phyloP scores from a whole-genome alignment of 2,888 invertebrate species.

The Cybosia mesomella region DNA sequence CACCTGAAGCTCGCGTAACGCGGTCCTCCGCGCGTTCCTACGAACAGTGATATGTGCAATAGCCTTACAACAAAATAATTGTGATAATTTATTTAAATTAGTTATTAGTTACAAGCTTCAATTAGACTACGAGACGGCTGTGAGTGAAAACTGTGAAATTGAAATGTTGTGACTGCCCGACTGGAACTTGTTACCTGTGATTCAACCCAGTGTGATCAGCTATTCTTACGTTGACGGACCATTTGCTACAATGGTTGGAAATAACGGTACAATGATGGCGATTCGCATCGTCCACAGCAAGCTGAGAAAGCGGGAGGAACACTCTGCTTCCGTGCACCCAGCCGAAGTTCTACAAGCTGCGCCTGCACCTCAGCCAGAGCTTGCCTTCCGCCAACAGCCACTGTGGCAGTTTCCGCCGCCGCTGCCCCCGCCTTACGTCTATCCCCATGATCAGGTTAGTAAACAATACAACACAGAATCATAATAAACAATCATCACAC shows the following conservation, averaged over 20 bases:
- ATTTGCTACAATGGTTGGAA: constrained; percentile 92
- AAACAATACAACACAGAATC: constrained; percentile 35
- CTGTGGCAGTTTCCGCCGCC: constrained; percentile 95
- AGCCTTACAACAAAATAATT: constrained; percentile 82
- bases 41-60: constrained; percentile 87
- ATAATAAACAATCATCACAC: constrained; percentile 39
- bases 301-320: constrained; percentile 94
- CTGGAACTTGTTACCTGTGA: constrained; percentile 84
- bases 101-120: constrained; percentile 78
- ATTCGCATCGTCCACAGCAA: constrained; percentile 97
- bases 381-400: constrained; percentile 90
- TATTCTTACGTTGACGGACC: constrained; percentile 80
- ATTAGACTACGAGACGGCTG: constrained; percentile 82
- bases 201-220: constrained; percentile 82
- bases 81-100: constrained; percentile 86
- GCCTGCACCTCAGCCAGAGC: constrained; percentile 82
- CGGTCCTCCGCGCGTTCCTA: constrained; percentile 85
- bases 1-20: constrained; percentile 83
- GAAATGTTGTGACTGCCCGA: constrained; percentile 86
- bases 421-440: constrained; percentile 92
- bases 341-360: constrained; percentile 89
- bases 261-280: constrained; percentile 94
- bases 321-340: constrained; percentile 90
- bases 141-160: constrained; percentile 83
- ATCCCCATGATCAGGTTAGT: constrained; percentile 93